Evolutionary conservation across 1,140 invertebrate genomes (phyloP).

Genomic region (Argopecten irradians): DNA sequence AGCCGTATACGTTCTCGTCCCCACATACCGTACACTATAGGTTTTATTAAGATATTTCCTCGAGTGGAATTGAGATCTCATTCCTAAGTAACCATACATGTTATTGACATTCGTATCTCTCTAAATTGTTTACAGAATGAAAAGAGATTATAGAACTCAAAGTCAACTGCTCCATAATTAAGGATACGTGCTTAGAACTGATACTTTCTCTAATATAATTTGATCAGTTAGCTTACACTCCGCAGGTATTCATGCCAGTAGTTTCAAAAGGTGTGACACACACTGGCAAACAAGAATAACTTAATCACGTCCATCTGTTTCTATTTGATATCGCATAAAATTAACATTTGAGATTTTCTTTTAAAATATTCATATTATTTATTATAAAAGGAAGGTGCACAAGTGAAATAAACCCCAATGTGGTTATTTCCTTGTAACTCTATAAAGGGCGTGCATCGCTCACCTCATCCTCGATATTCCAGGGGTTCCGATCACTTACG

Average conservation of each 20-base stretch:
- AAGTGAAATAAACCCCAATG: too few species aligned
- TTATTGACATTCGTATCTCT: background rate
- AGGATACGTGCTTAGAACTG: background rate
- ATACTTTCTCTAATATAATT: background rate
- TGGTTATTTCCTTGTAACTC: too few species aligned
- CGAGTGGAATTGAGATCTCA: background rate
- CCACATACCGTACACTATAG: background rate
- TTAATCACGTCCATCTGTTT: too few species aligned
- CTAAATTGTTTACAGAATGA: background rate
- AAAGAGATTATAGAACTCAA: background rate
- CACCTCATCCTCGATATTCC: too few species aligned
- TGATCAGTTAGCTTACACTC: background rate
- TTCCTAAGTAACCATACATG: background rate
- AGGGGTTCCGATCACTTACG: too few species aligned
- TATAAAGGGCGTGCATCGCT: too few species aligned
- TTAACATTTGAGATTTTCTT: too few species aligned
- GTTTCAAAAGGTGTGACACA: too few species aligned
- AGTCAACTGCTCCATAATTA: background rate
- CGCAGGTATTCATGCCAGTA: background rate
- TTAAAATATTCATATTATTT: too few species aligned
- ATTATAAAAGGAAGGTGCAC: too few species aligned
- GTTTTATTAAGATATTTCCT: background rate
- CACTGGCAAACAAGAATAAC: too few species aligned
- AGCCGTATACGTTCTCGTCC: background rate
- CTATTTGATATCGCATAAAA: too few species aligned